Evolutionary conservation across 2,888 invertebrate species (phyloP), one percentile per base, ranked within the genome.

Genomic region (Helicoverpa assulta): DNA sequence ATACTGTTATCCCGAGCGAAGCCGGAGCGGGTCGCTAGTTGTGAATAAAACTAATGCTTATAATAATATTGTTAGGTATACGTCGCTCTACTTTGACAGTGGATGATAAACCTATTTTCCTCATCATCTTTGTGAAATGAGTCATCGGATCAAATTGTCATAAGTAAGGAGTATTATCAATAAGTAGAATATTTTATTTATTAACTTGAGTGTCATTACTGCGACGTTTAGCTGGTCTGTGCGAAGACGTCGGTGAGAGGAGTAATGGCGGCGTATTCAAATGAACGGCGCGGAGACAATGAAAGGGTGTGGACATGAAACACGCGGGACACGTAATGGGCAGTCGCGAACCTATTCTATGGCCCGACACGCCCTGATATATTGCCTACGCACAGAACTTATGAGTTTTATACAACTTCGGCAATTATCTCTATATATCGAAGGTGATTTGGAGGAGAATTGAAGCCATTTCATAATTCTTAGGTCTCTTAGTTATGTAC

Each of bases 291-390:
- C 12, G 18, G 52, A 66, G 54, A 75, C 66, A 75, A 37, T 62
- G 51, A 50, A 70, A 55, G 52, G 58, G 76, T 58, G 54, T 61
- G 57, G 29, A 51, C 57, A 21, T 21, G 47, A 47, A 56, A n/a
- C 19, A 33, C 59, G 76, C 10, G 56, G 56, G 56, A 70, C 76
- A 59, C n/a, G 37, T 56, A 52, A 67, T 61, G 74, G 74, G 67
- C 21, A 12, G 37, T 10, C 18, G 33, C 55, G 21, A n/a, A 40
- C 18, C 21, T 51, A 62, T 59, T 74, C 37, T 18, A 47, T 50
- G 21, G 43, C n/a, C 14, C n/a, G 18, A n/a, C n/a, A 19, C n/a
- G 14, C 10, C 29, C 56, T 57, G 16, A 67, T 21, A 57, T 73
- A 60, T 56, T 47, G 19, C 56, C 40, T 12, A 12, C 16, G 0